Evolutionary conservation across 2,888 invertebrate genomes (phyloP).

Genomic region (Trachelus stipa): DNA sequence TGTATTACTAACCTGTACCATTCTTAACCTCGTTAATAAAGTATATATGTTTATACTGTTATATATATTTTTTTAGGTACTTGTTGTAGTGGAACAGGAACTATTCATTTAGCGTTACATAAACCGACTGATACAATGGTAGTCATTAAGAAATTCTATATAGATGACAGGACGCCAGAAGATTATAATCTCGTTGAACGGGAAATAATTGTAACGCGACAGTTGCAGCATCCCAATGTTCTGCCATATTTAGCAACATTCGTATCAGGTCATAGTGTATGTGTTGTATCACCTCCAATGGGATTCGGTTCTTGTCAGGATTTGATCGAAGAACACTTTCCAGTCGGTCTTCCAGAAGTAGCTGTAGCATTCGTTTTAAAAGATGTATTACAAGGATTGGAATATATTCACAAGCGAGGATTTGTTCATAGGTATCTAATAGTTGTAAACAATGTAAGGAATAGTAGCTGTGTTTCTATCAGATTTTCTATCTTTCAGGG

Average conservation of each 20-base stretch:
- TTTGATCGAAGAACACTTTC: conserved; percentile 81
- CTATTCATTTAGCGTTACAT: conserved; percentile 79
- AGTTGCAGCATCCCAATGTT: conserved; percentile 84
- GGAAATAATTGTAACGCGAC: conserved; percentile 82
- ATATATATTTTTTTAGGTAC: conserved; percentile 67
- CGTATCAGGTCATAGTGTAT: conserved; percentile 81
- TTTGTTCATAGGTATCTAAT: conserved; percentile 81
- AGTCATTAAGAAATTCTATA: conserved; percentile 80
- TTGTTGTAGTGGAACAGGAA: conserved; percentile 78
- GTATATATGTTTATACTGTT: not conserved
- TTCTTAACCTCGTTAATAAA: not conserved
- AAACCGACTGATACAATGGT: conserved; percentile 75
- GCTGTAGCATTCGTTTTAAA: conserved; percentile 83
- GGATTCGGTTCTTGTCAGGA: conserved; percentile 87
- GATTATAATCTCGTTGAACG: conserved; percentile 76
- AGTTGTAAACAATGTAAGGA: not conserved
- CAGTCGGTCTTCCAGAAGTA: conserved; percentile 82
- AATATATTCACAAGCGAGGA: conserved; percentile 86
- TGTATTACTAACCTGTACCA: not conserved
- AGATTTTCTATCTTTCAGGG: conserved; percentile 69
- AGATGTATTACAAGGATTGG: conserved; percentile 82
- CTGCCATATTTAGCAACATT: conserved; percentile 82
- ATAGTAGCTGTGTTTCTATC: conserved; percentile 3
- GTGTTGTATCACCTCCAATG: conserved; percentile 85
- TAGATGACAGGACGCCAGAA: conserved; percentile 75